Evolutionary conservation across 2,888 invertebrate species (phyloP), one percentile per base, ranked within the genome.

Genomic region (Ormyrus thymus): DNA sequence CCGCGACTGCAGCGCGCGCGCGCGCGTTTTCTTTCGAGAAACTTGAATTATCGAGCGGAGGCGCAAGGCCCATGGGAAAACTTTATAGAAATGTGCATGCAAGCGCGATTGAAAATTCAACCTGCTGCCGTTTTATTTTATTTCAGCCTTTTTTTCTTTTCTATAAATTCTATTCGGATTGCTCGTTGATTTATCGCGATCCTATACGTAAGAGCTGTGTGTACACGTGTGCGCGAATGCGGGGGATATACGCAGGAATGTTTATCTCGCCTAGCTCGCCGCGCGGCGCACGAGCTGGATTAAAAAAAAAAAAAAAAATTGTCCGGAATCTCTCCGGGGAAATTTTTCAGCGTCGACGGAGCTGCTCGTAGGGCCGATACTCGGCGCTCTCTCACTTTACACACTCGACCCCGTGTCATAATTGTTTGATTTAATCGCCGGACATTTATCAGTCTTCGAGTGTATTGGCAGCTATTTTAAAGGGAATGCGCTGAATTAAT

Each of bases 361-460:
- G 13, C 50, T 53, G 45, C 1, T 45, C n/a, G 13, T 7, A n/a
- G 7, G 7, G 10, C 3, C 43, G 48, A n/a, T 62, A n/a, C 10
- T 6, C 78, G 45, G n/a, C n/a, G n/a, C 6, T 4, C 45, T 55
- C 50, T 50, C 10, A 11, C 55, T 29, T 29, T 29, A 29, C 29
- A 29, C 29, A 29, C 29, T 29, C 29, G 29, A 29, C 29, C 29
- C 29, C 29, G 29, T 59, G 72, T 62, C 51, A 80, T 51, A 69
- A 73, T 80, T 76, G 70, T 76, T 64, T 70, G 64, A 76, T 76
- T 69, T 73, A 76, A 80, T 80, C 70, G 48, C 11, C 9, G 56
- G 48, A 48, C 46, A 76, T 68, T 69, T 76, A 62, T 73, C 65
- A 74, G 50, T 46, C n/a, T 9, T 9, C 45, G 50, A 29, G n/a